Base-by-base conservation (phyloP, 2,888 invertebrate species). In the Hoplodrina ambigua region DNA sequence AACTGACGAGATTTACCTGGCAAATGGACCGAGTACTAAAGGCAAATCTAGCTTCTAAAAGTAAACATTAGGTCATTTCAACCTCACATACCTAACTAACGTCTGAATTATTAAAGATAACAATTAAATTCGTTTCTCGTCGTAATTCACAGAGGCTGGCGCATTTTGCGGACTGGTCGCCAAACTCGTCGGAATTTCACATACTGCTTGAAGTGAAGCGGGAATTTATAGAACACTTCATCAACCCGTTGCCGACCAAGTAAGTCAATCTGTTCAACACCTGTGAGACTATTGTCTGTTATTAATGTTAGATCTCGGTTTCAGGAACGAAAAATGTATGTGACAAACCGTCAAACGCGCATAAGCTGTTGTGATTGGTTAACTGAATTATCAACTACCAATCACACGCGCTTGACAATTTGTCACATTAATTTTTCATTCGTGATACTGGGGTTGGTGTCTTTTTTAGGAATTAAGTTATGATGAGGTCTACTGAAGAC, bases 81-180 rank as follows among this genome's bases (percentile, higher is more conserved):
- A 78, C 81, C 64, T 80, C 75, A 68, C 77, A 80, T 84, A n/a
- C n/a, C n/a, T n/a, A 80, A 81, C 78, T 85, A 81, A 82, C 78
- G 73, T 72, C 58, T 52, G 70, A 62, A 77, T 83, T 79, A 86
- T 84, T 82, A 87, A 87, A 86, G 85, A 75, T 87, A 86, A 87
- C 88, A 87, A 90, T 89, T 88, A 90, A 90, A 90, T 88, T 84
- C 82, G 80, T 87, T 88, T 85, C 75, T 78, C 80, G 70, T 84
- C 68, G 79, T 87, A 81, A 85, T 88, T 93, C 89, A 77, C 94
- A 97, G 97, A 95, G 96, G 89, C 93, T 97, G 87, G 97, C 97
- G 69, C 97, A 97, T 92, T 98, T 97, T 89, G 97, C 97, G 57
- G 97, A 97, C 90, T 98, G 97, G 97, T 97, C 97, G 63, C 96